Percentiles rank a stretch among this genome's conserved stretches.
Conservation (phyloP, 2,797 vertebrate genomes). For the Pantherophis alleghaniensis region DNA sequence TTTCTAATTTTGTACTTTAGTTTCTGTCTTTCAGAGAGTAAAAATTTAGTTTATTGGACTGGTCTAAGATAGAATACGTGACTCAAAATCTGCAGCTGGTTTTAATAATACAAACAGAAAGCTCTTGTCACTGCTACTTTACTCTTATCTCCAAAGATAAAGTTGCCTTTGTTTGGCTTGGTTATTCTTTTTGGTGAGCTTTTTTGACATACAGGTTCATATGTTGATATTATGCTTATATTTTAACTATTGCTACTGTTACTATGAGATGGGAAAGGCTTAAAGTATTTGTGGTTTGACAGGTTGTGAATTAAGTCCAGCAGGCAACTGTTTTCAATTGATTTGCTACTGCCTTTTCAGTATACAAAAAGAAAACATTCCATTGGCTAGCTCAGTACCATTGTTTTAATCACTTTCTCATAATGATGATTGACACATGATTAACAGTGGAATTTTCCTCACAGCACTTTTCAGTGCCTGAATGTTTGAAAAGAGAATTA, state of each 20-base stretch:
- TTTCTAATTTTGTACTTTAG: neutral
- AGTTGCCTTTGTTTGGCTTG: neutral
- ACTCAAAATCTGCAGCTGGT: neutral
- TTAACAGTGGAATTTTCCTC: conserved; percentile 32
- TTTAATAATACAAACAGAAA: neutral
- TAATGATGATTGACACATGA: conserved; percentile 18
- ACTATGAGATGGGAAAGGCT: neutral
- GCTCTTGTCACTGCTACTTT: neutral
- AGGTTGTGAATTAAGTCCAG: neutral
- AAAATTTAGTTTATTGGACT: neutral
- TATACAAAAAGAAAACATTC: conserved; percentile 5
- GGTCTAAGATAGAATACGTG: neutral
- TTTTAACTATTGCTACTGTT: neutral
- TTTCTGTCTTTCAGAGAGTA: neutral
- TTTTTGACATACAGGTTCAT: neutral
- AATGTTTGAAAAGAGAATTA: neutral
- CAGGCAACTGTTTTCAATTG: neutral
- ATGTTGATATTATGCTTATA: neutral
- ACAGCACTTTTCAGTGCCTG: conserved; percentile 8
- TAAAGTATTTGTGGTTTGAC: neutral
- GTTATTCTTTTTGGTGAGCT: neutral
- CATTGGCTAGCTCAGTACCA: neutral
- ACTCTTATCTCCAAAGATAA: neutral
- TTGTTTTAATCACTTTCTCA: conserved; percentile 6
- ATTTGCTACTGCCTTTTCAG: neutral